Evolutionary conservation across 2,113 vertebrate genomes (phyloP).

Genomic region (Sceloporus undulatus): DNA sequence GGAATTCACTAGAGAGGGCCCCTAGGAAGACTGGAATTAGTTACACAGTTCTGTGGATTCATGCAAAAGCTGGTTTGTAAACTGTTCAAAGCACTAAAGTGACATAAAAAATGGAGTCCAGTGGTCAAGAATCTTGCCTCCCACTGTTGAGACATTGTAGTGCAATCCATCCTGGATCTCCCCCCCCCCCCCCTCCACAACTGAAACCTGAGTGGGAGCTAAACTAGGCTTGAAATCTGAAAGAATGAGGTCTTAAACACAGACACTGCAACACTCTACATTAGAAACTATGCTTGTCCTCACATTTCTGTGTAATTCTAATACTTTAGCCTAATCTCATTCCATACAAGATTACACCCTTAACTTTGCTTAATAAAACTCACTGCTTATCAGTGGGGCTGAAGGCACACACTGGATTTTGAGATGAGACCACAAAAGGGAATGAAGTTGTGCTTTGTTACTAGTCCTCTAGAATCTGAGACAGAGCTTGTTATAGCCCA

Average conservation of each 20-base stretch:
- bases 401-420: too few species aligned
- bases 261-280: not conserved
- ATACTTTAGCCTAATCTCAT: not conserved
- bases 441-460: too few species aligned
- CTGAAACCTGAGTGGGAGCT: not conserved
- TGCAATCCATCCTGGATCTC: not conserved
- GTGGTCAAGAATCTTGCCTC: not conserved
- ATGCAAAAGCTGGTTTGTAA: not conserved
- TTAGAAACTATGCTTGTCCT: not conserved
- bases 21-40: not conserved
- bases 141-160: not conserved
- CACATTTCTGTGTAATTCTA: not conserved
- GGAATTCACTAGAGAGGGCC: not conserved
- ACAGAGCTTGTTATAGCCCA: too few species aligned
- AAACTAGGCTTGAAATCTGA: not conserved
- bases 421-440: too few species aligned
- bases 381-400: not conserved
- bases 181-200: not conserved
- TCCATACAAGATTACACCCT: not conserved
- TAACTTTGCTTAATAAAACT: not conserved
- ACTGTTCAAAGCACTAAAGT: not conserved
- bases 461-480: too few species aligned
- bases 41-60: not conserved
- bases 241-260: not conserved
- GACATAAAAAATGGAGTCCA: not conserved